Evolutionary conservation across 2,797 vertebrate genomes (phyloP).

Genomic region (Austrolebias charrua): DNA sequence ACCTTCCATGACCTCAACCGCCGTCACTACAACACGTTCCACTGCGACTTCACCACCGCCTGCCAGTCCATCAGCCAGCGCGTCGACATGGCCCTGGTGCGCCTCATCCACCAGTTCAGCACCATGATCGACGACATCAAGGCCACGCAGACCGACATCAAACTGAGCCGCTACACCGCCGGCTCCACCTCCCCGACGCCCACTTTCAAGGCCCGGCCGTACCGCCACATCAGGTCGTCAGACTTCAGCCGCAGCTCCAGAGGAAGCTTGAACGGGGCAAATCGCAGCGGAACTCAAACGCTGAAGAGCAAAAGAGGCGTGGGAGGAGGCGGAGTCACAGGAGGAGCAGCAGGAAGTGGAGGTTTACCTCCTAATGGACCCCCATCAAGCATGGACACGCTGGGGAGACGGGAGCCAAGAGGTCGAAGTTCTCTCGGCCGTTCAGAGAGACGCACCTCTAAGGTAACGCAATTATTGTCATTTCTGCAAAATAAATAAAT

Average conservation of each 20-base stretch:
- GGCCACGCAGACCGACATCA: constrained; percentile 98
- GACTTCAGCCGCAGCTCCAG: constrained; percentile 97
- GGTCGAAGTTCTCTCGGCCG: constrained; percentile 89
- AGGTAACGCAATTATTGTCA: constrained; percentile 57
- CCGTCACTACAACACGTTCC: constrained; percentile 94
- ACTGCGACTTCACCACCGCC: constrained; percentile 95
- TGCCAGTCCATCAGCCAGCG: constrained; percentile 98
- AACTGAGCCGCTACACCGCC: constrained; percentile 95
- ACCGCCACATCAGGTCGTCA: constrained; percentile 91
- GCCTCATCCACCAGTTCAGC: constrained; percentile 98
- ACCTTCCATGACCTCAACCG: constrained; percentile 97
- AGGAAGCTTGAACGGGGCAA: constrained; percentile 90
- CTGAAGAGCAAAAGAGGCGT: constrained; percentile 84
- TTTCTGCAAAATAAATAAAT: too few relatives aligned
- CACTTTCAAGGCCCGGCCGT: constrained; percentile 92
- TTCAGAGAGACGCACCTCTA: constrained; percentile 93
- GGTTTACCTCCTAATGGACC: constrained; percentile 64
- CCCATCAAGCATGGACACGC: constrained; percentile 73
- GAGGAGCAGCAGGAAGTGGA: constrained; percentile 28
- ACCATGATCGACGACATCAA: constrained; percentile 99
- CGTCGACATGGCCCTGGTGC: constrained; percentile 97
- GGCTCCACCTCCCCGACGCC: constrained; percentile 95
- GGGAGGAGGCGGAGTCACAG: constrained; percentile 13
- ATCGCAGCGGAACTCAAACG: constrained; percentile 81
- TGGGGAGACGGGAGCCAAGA: constrained; percentile 85